Evolutionary conservation across 2,113 vertebrate genomes (phyloP), one percentile per base, ranked within the genome.

Genomic region (Indicator indicator): DNA sequence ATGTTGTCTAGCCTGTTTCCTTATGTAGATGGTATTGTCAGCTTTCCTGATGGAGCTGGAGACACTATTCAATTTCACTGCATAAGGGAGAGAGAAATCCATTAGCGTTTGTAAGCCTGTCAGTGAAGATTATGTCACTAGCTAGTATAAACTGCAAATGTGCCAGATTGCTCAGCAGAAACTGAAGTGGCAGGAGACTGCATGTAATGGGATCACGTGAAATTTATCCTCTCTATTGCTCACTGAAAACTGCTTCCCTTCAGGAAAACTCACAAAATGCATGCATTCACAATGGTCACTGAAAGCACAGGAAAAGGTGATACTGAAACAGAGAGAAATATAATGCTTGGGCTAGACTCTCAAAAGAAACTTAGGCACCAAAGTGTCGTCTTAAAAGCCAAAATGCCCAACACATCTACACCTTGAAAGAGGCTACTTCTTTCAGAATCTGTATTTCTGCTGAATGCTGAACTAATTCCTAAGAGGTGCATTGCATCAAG

Each of bases 21-120:
- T 80, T 81, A 59, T 82, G 65, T 88, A 91, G 78, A 56, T 74
- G 44, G 28, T 76, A 76, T 90, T 88, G 91, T 95, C 75, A 94
- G 65, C 40, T 82, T 93, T 95, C 44, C 65, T 92, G 88, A 82
- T 71, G 74, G 80, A 76, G 30, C 17, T 78, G 69, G 76, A 92
- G 96, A 78, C 1, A 68, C 13, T 81, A 83, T 89, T 94, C 93
- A 89, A 95, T 97, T 95, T 96, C 75, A 62, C 72, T 71, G 72
- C 62, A 32, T 88, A 93, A 95, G 59, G 65, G 72, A 92, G 65
- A 90, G n/a, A 92, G 63, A 95, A 94, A 94, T 71, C 72, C 75
- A 92, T 93, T 96, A 95, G 46, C 3, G 11, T 79, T 94, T 3
- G 0, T 82, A 69, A 69, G n/a, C n/a, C 59, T 94, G 78, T 92